Evolutionary conservation across 2,113 vertebrate species (phyloP).

Genomic region (Cyanoderma ruficeps): DNA sequence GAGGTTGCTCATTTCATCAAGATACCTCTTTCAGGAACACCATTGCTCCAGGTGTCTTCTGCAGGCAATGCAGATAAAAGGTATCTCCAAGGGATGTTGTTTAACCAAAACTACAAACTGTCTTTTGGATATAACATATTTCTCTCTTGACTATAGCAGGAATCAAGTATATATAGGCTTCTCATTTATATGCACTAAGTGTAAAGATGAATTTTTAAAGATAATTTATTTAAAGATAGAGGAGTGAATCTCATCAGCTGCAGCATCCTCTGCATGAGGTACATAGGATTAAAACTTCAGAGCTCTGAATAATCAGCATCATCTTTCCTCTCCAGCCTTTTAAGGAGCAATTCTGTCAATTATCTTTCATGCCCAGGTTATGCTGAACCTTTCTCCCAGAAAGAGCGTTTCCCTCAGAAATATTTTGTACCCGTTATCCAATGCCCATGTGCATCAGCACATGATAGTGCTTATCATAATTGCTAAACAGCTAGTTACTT

Average conservation of each 20-base stretch:
- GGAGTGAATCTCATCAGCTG: neutral
- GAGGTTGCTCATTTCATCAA: neutral
- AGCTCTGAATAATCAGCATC: neutral
- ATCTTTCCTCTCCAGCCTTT: neutral
- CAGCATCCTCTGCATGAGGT: neutral
- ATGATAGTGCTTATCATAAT: neutral
- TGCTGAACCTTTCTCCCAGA: neutral
- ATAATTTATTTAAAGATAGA: neutral
- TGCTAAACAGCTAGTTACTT: neutral
- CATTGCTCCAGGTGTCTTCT: neutral
- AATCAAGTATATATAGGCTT: neutral
- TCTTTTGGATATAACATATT: neutral
- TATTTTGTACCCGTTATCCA: neutral
- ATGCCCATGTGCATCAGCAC: neutral
- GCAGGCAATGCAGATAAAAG: neutral
- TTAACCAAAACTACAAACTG: neutral
- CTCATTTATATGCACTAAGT: neutral
- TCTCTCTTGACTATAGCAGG: neutral
- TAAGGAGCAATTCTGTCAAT: neutral
- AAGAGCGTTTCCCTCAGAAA: neutral
- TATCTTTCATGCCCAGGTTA: neutral
- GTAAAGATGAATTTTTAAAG: neutral
- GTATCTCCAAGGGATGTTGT: neutral
- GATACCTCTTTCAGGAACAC: neutral
- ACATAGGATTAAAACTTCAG: neutral